Conservation (phyloP, 1,140 invertebrate species). For the Lepidotrigona ventralis region DNA sequence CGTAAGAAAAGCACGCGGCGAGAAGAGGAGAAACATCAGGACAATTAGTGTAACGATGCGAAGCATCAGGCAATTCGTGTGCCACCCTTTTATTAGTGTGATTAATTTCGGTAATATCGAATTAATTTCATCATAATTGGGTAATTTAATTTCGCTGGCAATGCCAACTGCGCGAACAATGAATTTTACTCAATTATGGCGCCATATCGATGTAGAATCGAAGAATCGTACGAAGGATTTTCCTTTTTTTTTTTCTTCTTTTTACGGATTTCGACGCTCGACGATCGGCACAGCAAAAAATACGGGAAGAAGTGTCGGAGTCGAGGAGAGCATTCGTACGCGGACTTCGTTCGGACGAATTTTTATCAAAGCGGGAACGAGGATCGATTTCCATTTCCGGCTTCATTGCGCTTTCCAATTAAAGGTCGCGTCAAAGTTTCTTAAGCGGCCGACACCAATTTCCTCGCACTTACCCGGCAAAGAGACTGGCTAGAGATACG, state of each 20-base stretch:
- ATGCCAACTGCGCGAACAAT: constrained; percentile 1
- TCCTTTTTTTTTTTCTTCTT: no score
- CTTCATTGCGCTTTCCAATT: constrained; percentile 54
- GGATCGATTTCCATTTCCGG: constrained; percentile 53
- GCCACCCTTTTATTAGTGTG: neutral
- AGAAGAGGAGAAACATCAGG: neutral
- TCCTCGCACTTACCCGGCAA: constrained; percentile 43
- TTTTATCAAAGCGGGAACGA: neutral
- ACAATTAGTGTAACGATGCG: neutral
- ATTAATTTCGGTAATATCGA: constrained; percentile 17
- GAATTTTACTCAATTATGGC: neutral
- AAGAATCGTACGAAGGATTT: no score
- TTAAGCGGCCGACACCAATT: constrained; percentile 51
- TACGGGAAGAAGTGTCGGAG: no score
- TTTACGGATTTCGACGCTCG: neutral
- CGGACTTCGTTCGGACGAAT: neutral
- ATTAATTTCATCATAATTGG: constrained; percentile 6
- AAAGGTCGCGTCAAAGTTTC: constrained; percentile 61
- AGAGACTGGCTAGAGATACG: constrained; percentile 38
- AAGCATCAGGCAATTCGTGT: neutral
- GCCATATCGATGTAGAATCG: neutral
- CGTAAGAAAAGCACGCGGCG: neutral
- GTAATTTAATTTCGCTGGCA: neutral
- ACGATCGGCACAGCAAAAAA: neutral
- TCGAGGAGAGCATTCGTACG: no score